Evolutionary conservation across 2,888 invertebrate genomes (phyloP), one percentile per base, ranked within the genome.

Genomic region (Stenurella melanura): DNA sequence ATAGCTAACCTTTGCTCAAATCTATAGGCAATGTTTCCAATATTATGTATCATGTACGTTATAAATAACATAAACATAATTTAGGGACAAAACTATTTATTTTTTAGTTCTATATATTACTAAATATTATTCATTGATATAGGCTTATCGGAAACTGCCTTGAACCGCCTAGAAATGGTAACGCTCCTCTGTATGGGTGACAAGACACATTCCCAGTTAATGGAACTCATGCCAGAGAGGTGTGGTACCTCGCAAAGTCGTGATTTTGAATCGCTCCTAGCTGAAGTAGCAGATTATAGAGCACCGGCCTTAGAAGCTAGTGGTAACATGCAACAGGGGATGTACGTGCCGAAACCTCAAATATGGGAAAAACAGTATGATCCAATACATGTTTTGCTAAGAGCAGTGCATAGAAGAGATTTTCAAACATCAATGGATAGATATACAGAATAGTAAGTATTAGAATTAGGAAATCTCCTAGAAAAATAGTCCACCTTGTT

Each of bases 381-480:
- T 90, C 98, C 98, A 0, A 92, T 99, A 75, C 97, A 98, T 89
- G 97, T 98, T 30, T 90, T 97, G 74, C 90, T 98, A 0, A 92
- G 98, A 81, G 97, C 97, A 26, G 96, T 98, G 7, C 97, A 98
- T 89, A 91, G 97, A 68, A 92, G 96, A 79, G 98, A 99, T 89
- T 98, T 97, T 89, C 98, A 98, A 89, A 94, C 95, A 11, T 96
- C 98, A 15, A 94, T 98, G 94, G 98, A 99, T 90, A 92, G 98
- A 84, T 98, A 96, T 87, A 95, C 96, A 0, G 94, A 96, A 83
- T 96, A 95, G 96, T 97, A 88, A 93, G 95, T 92, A 60, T 56
- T 50, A 56, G 18, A 57, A 54, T 57, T 38, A 58, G 3, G 6
- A 34, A 34, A 34, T 34, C 30, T 34, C 9, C 30, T 18, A 18